Percentiles rank a stretch among this genome's conserved stretches.
These are phyloP conservation scores for Psophia crepitans DNA, from an alignment of 2,113 vertebrate species.

Conservation along the genomic window DNA sequence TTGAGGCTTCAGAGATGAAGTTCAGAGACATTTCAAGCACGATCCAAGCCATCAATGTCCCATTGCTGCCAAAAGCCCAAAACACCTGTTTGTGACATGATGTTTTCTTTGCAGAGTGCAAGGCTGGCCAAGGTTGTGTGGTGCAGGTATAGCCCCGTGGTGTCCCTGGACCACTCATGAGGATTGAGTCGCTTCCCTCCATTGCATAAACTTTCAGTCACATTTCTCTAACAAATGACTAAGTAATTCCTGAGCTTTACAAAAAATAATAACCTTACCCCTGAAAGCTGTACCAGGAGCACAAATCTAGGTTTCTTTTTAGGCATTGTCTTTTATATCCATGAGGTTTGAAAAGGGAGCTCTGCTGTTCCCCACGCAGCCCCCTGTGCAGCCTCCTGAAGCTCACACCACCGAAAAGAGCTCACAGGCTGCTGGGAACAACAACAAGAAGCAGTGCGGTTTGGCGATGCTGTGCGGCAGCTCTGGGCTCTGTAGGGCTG, in stretches of 20 bases:
- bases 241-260: constrained; percentile 14
- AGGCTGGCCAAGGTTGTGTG: not conserved
- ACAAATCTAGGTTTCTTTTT: not conserved
- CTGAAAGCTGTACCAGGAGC: not conserved
- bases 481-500: not conserved
- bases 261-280: not conserved
- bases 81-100: constrained; percentile 19
- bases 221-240: not conserved
- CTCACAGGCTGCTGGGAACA: not conserved
- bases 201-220: not conserved
- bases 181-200: not conserved
- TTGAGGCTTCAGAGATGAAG: constrained; percentile 58
- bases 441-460: not conserved
- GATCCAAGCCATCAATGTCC: constrained; percentile 55
- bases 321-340: not conserved
- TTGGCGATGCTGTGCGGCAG: not conserved
- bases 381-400: not conserved
- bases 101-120: not conserved
- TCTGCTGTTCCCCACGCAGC: not conserved
- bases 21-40: constrained; percentile 66
- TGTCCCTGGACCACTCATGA: not conserved
- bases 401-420: not conserved
- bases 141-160: not conserved
- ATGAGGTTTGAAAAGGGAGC: constrained; percentile 6
- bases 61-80: constrained; percentile 42